phyloP scores from a whole-genome alignment of 2,797 vertebrate species.

The Philypnodon macrostomus region DNA sequence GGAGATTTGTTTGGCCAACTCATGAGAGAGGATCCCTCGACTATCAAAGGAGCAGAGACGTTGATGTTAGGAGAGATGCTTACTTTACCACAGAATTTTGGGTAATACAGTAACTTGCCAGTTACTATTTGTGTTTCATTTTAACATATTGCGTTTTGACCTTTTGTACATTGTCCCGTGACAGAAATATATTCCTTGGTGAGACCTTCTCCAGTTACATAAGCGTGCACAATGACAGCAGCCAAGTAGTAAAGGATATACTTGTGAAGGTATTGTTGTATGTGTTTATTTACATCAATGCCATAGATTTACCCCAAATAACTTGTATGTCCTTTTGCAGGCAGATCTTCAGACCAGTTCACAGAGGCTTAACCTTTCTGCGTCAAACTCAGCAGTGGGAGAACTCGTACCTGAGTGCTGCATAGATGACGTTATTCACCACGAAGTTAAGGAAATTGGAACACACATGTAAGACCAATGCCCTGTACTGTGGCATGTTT shows the following conservation, averaged over 20 bases:
- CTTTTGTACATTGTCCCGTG: constrained; percentile 6
- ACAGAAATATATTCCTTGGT: constrained; percentile 96
- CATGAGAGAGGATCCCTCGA: constrained; percentile 94
- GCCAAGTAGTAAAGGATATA: constrained; percentile 94
- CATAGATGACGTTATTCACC: constrained; percentile 98
- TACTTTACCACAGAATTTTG: constrained; percentile 97
- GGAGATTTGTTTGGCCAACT: constrained; percentile 88
- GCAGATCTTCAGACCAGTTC: constrained; percentile 98
- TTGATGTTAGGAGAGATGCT: constrained; percentile 98
- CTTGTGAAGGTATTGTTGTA: constrained; percentile 87
- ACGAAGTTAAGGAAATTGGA: constrained; percentile 98
- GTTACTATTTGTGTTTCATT: background rate
- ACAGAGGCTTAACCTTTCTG: constrained; percentile 94
- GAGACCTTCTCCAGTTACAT: constrained; percentile 99
- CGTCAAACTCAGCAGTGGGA: constrained; percentile 88
- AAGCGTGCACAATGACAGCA: constrained; percentile 98
- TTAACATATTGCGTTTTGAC: background rate
- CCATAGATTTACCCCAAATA: too few species aligned
- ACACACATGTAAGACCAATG: constrained; percentile 88
- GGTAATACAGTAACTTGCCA: constrained; percentile 68
- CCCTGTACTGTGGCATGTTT: background rate
- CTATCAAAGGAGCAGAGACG: constrained; percentile 90
- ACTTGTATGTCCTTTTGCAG: constrained; percentile 55
- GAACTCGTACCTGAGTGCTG: constrained; percentile 94
- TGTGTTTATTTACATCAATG: background rate